These are phyloP conservation scores for Indicator maculatus DNA, from an alignment of 2,113 vertebrate species.

Conservation along the genomic window DNA sequence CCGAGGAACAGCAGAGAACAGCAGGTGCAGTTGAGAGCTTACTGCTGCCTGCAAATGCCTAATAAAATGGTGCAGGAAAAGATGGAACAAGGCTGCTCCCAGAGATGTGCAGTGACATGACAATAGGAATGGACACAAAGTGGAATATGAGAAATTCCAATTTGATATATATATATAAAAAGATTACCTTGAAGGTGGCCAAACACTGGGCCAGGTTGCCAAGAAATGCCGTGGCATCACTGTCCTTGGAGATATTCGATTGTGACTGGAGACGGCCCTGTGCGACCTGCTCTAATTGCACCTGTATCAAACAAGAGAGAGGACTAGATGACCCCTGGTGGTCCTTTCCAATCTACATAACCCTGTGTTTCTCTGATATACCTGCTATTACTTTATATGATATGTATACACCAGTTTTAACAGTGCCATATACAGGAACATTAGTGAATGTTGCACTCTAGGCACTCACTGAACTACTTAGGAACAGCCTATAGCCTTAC, in stretches of 20 bases:
- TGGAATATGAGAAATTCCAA: background rate
- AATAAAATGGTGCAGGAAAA: background rate
- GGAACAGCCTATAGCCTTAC: background rate
- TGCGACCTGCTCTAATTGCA: slow-evolving; percentile 13
- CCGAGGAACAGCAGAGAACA: background rate
- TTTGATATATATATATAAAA: background rate
- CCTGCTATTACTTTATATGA: background rate
- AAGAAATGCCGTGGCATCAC: slow-evolving; percentile 7
- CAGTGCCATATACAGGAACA: background rate
- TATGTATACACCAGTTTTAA: background rate
- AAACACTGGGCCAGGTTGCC: background rate
- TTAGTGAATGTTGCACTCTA: background rate
- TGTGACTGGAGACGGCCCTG: background rate
- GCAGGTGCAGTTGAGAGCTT: background rate
- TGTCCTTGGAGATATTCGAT: background rate
- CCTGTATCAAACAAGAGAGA: background rate
- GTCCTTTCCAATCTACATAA: background rate
- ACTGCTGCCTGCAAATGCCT: background rate
- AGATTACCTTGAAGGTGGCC: background rate
- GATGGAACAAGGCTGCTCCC: background rate
- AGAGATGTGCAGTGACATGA: background rate
- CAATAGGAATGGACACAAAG: background rate
- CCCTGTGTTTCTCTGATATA: background rate
- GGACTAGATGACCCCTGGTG: background rate
- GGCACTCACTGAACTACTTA: background rate